Evolutionary conservation across 2,888 invertebrate genomes (phyloP).

Genomic region (Drosophila antonietae): DNA sequence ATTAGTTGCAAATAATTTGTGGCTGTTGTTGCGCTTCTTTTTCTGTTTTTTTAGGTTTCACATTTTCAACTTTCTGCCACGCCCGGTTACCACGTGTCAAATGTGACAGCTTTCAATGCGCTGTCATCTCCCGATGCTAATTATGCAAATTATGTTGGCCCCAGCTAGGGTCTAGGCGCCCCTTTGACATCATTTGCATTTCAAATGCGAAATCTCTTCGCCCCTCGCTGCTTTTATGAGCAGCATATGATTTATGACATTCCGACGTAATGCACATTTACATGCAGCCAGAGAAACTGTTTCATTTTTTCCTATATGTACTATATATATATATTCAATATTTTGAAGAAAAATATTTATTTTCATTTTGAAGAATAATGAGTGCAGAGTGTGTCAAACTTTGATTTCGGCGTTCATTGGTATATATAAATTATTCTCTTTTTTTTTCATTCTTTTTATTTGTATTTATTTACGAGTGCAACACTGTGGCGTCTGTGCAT

Average conservation of each 20-base stretch:
- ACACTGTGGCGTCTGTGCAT: conserved; percentile 14
- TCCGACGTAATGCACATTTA: conserved; percentile 38
- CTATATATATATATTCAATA: neutral
- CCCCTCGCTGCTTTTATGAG: conserved; percentile 27
- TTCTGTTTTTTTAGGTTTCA: conserved; percentile 44
- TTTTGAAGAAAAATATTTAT: conserved; percentile 4
- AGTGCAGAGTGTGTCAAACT: conserved; percentile 33
- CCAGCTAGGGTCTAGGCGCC: conserved; percentile 10
- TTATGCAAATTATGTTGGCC: conserved; percentile 66
- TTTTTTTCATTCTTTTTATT: neutral
- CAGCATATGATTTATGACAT: conserved; percentile 62
- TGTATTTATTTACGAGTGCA: conserved; percentile 41
- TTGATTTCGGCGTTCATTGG: conserved; percentile 21
- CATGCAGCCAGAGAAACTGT: conserved; percentile 7
- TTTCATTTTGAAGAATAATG: conserved; percentile 23
- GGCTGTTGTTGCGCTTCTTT: conserved; percentile 22
- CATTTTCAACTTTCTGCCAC: conserved; percentile 22
- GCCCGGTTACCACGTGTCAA: conserved; percentile 53
- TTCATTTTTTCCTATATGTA: conserved; percentile 4
- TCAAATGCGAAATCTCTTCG: conserved; percentile 52
- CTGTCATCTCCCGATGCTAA: conserved; percentile 60
- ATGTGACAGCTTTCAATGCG: conserved; percentile 71
- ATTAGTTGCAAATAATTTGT: conserved; percentile 66
- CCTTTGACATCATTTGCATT: conserved; percentile 61
- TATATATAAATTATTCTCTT: neutral